A percentile compares a stretch with the other conserved stretches of the same genome.
Conservation (phyloP, 2,113 vertebrate species). For the Rhadina sibilatrix region DNA sequence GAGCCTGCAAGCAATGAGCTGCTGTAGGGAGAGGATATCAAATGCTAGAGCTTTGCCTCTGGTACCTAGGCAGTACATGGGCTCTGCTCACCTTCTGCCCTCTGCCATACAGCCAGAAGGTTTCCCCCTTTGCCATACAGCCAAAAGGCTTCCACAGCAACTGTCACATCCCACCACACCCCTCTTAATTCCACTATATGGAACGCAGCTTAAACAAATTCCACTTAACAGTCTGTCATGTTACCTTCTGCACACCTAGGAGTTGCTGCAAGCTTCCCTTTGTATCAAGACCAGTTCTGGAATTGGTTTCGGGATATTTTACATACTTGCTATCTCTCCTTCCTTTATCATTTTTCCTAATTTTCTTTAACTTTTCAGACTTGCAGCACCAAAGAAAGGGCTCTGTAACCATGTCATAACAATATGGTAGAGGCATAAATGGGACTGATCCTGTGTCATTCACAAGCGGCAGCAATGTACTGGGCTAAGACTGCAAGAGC, state of each 20-base stretch:
- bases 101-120: neutral
- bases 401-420: neutral
- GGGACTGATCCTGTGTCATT: neutral
- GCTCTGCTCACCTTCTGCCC: neutral
- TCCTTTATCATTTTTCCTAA: neutral
- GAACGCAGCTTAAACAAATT: neutral
- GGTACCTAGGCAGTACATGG: neutral
- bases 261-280: neutral
- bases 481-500: neutral
- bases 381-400: neutral
- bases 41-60: neutral
- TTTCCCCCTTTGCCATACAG: neutral
- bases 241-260: neutral
- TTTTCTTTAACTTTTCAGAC: neutral
- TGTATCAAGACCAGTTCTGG: neutral
- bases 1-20: neutral
- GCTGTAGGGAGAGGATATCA: neutral
- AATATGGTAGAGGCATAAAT: neutral
- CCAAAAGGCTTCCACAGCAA: neutral
- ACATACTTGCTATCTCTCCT: neutral
- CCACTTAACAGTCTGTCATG: neutral
- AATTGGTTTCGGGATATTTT: neutral
- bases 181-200: fast-evolving
- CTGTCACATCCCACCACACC: neutral
- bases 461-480: fast-evolving